phyloP scores from a whole-genome alignment of 1,140 invertebrate species.

The Colletes gigas region DNA sequence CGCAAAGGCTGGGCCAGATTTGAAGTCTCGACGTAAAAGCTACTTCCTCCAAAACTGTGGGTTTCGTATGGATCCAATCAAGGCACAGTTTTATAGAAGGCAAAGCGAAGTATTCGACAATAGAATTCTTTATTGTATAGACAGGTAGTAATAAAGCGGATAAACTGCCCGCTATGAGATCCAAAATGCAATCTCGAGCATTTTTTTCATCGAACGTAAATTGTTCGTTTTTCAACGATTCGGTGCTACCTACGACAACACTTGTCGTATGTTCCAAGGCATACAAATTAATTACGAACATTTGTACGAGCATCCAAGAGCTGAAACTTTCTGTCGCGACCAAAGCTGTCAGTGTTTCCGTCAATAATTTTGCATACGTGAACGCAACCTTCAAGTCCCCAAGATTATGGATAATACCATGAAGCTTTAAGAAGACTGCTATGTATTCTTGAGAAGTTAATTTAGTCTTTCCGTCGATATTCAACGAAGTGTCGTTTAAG shows the following conservation, averaged over 20 bases:
- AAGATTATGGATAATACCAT: slow-evolving; percentile 84
- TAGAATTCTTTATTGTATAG: slow-evolving; percentile 84
- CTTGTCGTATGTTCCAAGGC: slow-evolving; percentile 84
- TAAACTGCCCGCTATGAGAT: slow-evolving; percentile 86
- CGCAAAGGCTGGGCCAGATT: slow-evolving; percentile 90
- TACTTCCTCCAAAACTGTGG: slow-evolving; percentile 81
- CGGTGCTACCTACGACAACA: slow-evolving; percentile 58
- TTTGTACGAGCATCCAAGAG: slow-evolving; percentile 88
- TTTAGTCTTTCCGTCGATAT: slow-evolving; percentile 82
- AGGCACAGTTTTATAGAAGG: slow-evolving; percentile 88
- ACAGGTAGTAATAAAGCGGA: slow-evolving; percentile 88
- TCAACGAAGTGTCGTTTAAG: slow-evolving; percentile 80
- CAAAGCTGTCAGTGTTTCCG: slow-evolving; percentile 87
- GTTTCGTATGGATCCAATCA: slow-evolving; percentile 86
- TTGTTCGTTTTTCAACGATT: slow-evolving; percentile 75
- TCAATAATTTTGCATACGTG: slow-evolving; percentile 83
- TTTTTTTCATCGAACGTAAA: slow-evolving; percentile 82
- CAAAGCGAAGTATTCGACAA: slow-evolving; percentile 86
- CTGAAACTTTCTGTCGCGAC: slow-evolving; percentile 90
- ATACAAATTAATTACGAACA: slow-evolving; percentile 89
- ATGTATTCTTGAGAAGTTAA: slow-evolving; percentile 87
- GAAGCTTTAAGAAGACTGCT: slow-evolving; percentile 85
- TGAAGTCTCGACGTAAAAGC: slow-evolving; percentile 86
- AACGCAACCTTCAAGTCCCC: slow-evolving; percentile 83
- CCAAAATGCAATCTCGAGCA: slow-evolving; percentile 83